Percentiles rank a stretch among this genome's conserved stretches.
These are phyloP conservation scores for Phylloscopus trochiloides DNA, from an alignment of 2,113 vertebrate genomes.

Conservation along the genomic window DNA sequence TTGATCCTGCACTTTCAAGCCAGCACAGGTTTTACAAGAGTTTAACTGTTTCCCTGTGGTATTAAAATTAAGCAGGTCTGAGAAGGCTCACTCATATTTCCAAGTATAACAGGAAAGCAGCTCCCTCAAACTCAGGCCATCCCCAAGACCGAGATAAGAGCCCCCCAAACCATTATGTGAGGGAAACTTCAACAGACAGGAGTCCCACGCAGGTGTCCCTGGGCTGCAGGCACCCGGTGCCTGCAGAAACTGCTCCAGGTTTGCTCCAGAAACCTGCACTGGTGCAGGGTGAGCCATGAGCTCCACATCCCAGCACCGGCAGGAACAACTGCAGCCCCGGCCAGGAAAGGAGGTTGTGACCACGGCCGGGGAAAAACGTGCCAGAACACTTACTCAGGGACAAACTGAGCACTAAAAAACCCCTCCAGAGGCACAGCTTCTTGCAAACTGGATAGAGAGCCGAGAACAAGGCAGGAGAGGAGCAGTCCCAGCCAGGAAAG, in stretches of 20 bases:
- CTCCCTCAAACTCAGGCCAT: not conserved
- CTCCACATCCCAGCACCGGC: fast-evolving
- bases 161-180: not conserved
- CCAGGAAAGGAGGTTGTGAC: fast-evolving
- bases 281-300: fast-evolving
- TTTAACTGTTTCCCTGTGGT: not conserved
- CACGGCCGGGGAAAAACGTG: fast-evolving
- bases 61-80: not conserved
- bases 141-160: fast-evolving
- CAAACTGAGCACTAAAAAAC: fast-evolving
- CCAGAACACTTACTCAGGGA: fast-evolving
- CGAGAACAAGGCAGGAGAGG: not conserved
- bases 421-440: not conserved
- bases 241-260: not conserved
- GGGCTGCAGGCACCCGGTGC: not conserved
- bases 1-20: not conserved
- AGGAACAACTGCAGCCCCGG: fast-evolving
- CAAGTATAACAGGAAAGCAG: not conserved
- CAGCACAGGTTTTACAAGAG: not conserved
- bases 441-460: fast-evolving
- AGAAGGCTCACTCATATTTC: not conserved
- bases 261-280: too few relatives aligned
- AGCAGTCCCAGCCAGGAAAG: not conserved
- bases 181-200: fast-evolving
- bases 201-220: fast-evolving